A percentile compares a stretch with the other conserved stretches of the same genome.
phyloP scores from a whole-genome alignment of 1,140 invertebrate genomes.

The Temnothorax longispinosus region DNA sequence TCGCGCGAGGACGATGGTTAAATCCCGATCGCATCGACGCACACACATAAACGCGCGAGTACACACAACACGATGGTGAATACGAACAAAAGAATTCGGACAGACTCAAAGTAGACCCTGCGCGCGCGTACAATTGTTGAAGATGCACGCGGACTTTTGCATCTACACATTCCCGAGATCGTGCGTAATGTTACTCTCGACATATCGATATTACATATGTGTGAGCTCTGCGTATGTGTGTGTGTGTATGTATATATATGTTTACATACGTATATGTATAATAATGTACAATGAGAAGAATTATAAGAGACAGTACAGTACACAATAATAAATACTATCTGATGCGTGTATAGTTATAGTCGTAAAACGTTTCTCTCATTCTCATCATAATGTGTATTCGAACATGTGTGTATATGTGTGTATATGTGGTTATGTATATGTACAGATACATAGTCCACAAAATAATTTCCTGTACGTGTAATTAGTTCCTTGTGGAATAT shows the following conservation, averaged over 20 bases:
- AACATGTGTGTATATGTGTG: constrained; percentile 64
- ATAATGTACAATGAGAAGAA: constrained; percentile 83
- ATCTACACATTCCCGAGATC: constrained; percentile 83
- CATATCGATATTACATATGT: constrained; percentile 82
- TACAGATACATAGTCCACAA: constrained; percentile 65
- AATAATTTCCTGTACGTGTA: constrained; percentile 31
- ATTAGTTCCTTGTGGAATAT: constrained; percentile 73
- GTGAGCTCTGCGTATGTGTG: constrained; percentile 80
- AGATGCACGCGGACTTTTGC: constrained; percentile 72
- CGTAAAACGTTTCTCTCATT: constrained; percentile 67
- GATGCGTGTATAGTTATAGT: constrained; percentile 73
- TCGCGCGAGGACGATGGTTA: constrained; percentile 47
- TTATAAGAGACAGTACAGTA: constrained; percentile 87
- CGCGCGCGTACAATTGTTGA: constrained; percentile 47
- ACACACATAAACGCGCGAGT: constrained; percentile 49
- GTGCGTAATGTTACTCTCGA: constrained; percentile 80
- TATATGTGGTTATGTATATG: constrained; percentile 69
- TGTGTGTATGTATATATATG: constrained; percentile 20
- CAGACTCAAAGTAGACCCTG: constrained; percentile 29
- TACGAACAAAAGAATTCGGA: constrained; percentile 28
- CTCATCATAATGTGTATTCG: constrained; percentile 45
- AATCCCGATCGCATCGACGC: constrained; percentile 40
- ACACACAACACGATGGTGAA: constrained; percentile 46
- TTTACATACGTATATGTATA: constrained; percentile 80
- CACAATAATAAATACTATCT: constrained; percentile 87